Base-by-base conservation (phyloP, 2,888 invertebrate genomes). In the Allophyes oxyacanthae region DNA sequence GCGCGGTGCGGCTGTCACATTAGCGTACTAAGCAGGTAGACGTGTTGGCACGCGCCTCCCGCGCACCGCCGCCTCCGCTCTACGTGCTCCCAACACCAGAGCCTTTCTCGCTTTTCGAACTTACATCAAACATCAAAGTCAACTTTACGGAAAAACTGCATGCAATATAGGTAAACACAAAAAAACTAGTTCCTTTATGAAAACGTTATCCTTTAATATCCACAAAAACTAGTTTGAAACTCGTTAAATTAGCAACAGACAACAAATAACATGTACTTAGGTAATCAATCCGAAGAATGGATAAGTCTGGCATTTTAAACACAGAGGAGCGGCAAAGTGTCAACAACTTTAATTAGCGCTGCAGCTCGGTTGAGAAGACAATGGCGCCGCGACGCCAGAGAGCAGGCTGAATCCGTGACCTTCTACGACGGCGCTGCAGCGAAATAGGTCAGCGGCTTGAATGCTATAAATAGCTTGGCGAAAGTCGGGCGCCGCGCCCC, bases 381-480 rank as follows among this genome's bases (percentile, higher is more conserved):
- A 92, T 91, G 90, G 92, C 91, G 91, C 88, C 91, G 86, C 84
- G 84, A 82, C 85, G 89, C 83, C 90, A 90, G 83, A 89, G 87
- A 87, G 89, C 86, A 81, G 89, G 88, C 90, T 88, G 90, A 87
- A 92, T 90, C 92, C 92, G 91, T 94, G 94, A 94, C 93, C 94
- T 93, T 94, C 93, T 91, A 87, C 85, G 86, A 84, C 74, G 88
- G 89, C 86, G 88, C 90, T 92, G 92, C 93, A 92, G 89, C 88
- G 86, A 94, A 92, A 92, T 94, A 91, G 93, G 94, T 94, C 94
- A 93, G 92, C 92, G 92, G 93, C 92, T 92, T 91, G 88, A 90
- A 89, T 89, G 90, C 92, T 94, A 93, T 92, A 92, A 93, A 94
- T 94, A 94, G 94, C 93, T 90, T 86, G 91, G 91, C 84, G 90